Base-by-base conservation (phyloP, 1,140 invertebrate genomes). In the Sitodiplosis mosellana region DNA sequence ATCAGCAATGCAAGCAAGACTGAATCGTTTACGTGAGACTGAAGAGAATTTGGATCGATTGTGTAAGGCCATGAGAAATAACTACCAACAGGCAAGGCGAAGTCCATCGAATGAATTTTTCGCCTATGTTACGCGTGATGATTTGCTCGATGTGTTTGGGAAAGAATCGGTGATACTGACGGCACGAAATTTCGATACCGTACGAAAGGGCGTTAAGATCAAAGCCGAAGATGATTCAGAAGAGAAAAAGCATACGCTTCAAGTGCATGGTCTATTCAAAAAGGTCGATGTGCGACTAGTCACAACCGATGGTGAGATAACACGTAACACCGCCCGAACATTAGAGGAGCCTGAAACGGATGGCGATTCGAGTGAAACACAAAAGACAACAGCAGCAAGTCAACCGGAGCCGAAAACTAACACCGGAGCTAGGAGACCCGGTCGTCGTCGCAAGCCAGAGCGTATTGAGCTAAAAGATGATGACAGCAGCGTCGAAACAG, bases 61-160 rank as follows among this genome's bases (percentile, higher is more conserved):
- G 15, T n/a, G 18, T 5, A 43, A 43, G 14, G 11, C 57, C 14
- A 60, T 59, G n/a, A 54, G 54, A 33, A 55, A 59, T 0, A 61
- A 63, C 43, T 42, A 61, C n/a, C 54, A 58, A 22, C 56, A 57
- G 40, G 52, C 63, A 1, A 61, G 57, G 54, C 52, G 59, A 21
- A 58, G 61, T 53, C 53, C 55, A 15, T 52, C 51, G 2, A 63
- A 63, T 53, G 52, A 54, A 17, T 63, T 59, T 1, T 63, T 56
- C 43, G 58, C 61, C 1, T 63, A 63, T 53, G 44, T 63, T 17
- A 63, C 59, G n/a, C 53, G 61, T 1, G 61, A 63, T 50, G 61
- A 63, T 48, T 50, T 63, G 20, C 46, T 63, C 7, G 48, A 56
- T 0, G 49, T 54, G 0, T 63, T 54, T 51, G 41, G 41, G 2